Evolutionary conservation across 2,113 vertebrate species (phyloP).

Genomic region (Microtus oregoni): DNA sequence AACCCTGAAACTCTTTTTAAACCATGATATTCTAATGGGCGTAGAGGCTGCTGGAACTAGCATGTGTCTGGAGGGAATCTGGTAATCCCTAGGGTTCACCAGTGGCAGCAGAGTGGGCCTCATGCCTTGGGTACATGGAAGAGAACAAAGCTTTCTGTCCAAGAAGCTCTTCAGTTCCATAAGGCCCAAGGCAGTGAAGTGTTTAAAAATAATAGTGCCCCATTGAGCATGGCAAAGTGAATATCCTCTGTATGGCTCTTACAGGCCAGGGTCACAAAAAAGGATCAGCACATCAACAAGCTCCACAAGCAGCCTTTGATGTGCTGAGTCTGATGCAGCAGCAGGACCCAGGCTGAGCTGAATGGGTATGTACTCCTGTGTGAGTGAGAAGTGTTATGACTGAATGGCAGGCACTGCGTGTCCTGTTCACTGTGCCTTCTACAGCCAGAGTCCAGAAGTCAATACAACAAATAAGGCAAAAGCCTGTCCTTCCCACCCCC

Average conservation of each 20-base stretch:
- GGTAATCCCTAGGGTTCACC: neutral
- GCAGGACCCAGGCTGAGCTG: neutral
- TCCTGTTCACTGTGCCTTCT: neutral
- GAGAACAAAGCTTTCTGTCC: neutral
- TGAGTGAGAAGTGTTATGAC: neutral
- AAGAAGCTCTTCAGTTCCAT: neutral
- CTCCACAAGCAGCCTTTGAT: neutral
- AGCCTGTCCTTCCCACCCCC: neutral
- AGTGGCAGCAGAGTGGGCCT: neutral
- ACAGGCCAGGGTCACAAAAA: neutral
- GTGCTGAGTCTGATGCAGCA: neutral
- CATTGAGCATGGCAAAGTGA: neutral
- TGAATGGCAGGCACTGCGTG: neutral
- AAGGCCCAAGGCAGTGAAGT: neutral
- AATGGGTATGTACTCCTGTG: no score
- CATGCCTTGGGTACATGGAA: neutral
- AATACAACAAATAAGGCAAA: neutral
- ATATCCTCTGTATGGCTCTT: neutral
- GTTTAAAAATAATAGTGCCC: neutral
- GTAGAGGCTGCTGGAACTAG: neutral
- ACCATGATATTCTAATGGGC: neutral
- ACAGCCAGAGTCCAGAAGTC: neutral
- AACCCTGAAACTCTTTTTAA: neutral
- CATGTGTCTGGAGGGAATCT: neutral
- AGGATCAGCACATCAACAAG: neutral